Percentiles rank a stretch among this genome's conserved stretches.
Conservation (phyloP, 2,888 invertebrate genomes). For the Philereme vetulata region DNA sequence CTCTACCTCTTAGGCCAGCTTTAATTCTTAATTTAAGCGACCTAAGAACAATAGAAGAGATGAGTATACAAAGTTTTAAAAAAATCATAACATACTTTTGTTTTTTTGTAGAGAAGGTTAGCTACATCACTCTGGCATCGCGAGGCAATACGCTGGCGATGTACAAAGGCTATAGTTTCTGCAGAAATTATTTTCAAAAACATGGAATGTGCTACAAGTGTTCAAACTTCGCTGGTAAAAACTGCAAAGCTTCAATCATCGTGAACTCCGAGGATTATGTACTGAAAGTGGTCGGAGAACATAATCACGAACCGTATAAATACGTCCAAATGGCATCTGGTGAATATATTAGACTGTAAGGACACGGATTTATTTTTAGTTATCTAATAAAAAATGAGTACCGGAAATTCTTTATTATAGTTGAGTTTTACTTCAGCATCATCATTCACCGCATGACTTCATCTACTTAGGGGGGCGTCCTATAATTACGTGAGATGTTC, state of each 20-base stretch:
- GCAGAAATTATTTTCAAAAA: constrained; percentile 3
- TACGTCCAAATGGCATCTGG: constrained; percentile 4
- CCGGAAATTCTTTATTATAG: no score
- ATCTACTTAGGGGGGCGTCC: no score
- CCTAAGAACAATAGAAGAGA: no score
- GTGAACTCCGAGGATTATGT: background rate
- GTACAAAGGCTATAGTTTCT: constrained; percentile 11
- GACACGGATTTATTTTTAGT: background rate
- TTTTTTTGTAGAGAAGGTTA: constrained; percentile 1
- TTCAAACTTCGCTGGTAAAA: constrained; percentile 1
- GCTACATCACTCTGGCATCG: constrained; percentile 1
- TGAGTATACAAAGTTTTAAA: no score
- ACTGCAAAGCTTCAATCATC: constrained; percentile 6
- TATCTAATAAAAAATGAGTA: background rate
- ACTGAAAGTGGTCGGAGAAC: background rate
- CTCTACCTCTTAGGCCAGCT: no score
- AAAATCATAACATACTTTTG: background rate
- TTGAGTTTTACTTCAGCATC: no score
- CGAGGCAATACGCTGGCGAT: constrained; percentile 4
- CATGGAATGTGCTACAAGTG: constrained; percentile 2
- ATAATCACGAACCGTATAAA: constrained; percentile 4
- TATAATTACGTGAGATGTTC: no score
- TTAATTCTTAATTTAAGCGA: no score
- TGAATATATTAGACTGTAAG: constrained; percentile 1
- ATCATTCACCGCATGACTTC: no score